Conservation (phyloP, 2,797 vertebrate species). For the Galagoides demidoff region DNA sequence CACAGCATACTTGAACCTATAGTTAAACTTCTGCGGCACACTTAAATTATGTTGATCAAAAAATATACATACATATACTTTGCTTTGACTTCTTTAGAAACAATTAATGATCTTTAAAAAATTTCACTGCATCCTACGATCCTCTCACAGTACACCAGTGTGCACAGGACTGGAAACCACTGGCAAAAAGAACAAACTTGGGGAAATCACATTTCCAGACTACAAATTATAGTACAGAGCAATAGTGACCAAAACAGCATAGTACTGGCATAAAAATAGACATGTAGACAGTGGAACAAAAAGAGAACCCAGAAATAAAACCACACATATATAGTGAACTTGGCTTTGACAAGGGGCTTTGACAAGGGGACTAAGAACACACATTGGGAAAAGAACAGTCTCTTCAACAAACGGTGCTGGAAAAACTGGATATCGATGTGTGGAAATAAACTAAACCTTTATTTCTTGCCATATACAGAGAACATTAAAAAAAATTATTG, state of each 20-base stretch:
- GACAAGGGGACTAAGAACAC: neutral
- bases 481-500: too few species aligned
- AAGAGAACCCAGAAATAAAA: neutral
- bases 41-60: too few species aligned
- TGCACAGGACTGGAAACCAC: too few species aligned
- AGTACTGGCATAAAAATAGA: neutral
- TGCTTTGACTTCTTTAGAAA: too few species aligned
- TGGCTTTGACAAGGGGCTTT: neutral
- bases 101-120: too few species aligned
- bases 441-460: neutral
- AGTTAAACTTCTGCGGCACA: too few species aligned
- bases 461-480: neutral
- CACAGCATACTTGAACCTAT: too few species aligned
- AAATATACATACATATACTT: too few species aligned
- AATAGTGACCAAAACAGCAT: neutral
- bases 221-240: neutral
- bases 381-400: neutral
- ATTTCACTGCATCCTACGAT: too few species aligned
- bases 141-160: too few species aligned
- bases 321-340: neutral
- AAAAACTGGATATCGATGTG: neutral
- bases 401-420: neutral
- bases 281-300: neutral
- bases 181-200: neutral
- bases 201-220: neutral